phyloP scores from a whole-genome alignment of 2,888 invertebrate species.

The Rhyacophila evoluta region DNA sequence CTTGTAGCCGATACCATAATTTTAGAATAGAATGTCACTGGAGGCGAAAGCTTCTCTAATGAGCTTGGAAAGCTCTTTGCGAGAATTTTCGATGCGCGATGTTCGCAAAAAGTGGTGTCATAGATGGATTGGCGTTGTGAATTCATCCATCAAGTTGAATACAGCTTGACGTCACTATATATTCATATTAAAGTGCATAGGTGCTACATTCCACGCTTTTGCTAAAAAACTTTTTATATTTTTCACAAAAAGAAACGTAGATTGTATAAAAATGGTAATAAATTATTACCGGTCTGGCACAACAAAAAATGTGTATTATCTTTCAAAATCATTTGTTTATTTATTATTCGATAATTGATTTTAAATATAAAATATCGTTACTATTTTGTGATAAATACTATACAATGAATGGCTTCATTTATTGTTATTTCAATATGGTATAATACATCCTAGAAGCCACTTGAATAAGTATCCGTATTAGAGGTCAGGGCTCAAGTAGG shows the following conservation, averaged over 20 bases:
- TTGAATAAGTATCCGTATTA: too few species aligned
- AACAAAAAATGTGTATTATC: too few species aligned
- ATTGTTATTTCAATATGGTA: too few species aligned
- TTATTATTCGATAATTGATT: too few species aligned
- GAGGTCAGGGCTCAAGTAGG: too few species aligned
- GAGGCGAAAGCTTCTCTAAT: neutral
- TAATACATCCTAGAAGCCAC: too few species aligned
- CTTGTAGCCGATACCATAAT: neutral
- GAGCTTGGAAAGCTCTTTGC: neutral
- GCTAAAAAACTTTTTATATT: neutral
- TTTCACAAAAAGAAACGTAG: neutral
- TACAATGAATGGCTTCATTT: too few species aligned
- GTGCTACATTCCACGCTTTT: neutral
- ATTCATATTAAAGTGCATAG: neutral
- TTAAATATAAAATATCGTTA: too few species aligned
- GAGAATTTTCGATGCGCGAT: neutral
- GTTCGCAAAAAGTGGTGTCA: conserved; percentile 1
- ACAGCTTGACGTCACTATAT: neutral
- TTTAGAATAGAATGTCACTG: neutral
- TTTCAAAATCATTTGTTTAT: too few species aligned
- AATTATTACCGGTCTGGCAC: too few species aligned
- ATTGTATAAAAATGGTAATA: too few species aligned
- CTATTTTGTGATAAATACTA: too few species aligned
- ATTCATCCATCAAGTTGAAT: conserved; percentile 16
- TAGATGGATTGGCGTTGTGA: conserved; percentile 19